These are phyloP conservation scores for Neodiprion virginianus DNA, from an alignment of 1,140 invertebrate genomes.

Conservation along the genomic window DNA sequence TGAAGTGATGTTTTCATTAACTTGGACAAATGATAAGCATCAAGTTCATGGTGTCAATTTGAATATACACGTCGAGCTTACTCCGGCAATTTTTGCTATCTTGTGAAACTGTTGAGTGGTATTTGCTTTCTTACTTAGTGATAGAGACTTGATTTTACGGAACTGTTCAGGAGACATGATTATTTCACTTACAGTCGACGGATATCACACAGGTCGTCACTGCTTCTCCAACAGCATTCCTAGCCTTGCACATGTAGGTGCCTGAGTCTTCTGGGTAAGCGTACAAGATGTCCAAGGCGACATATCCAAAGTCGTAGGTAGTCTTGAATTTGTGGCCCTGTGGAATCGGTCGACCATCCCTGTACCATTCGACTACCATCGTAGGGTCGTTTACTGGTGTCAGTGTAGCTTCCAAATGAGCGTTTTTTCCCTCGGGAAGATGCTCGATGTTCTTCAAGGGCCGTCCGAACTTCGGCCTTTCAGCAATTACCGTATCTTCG, in stretches of 20 bases:
- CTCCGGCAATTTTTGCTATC: background rate
- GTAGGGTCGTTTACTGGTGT: constrained; percentile 95
- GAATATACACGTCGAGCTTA: background rate
- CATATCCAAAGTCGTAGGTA: constrained; percentile 95
- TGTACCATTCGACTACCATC: constrained; percentile 95
- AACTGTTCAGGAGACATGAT: constrained; percentile 4
- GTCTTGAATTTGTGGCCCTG: constrained; percentile 92
- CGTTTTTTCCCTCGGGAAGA: constrained; percentile 85
- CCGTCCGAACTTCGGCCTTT: constrained; percentile 88
- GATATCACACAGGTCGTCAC: constrained; percentile 87
- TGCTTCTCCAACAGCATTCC: constrained; percentile 90
- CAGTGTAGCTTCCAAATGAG: constrained; percentile 94
- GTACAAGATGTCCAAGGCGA: constrained; percentile 94
- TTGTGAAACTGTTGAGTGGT: background rate
- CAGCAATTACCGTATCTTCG: constrained; percentile 78
- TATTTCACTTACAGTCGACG: constrained; percentile 73
- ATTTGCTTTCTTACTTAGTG: background rate
- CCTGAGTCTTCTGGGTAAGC: constrained; percentile 94
- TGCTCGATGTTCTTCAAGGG: constrained; percentile 85
- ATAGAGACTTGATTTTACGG: background rate
- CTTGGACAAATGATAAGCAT: background rate
- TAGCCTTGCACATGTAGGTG: constrained; percentile 94
- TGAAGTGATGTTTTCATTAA: background rate
- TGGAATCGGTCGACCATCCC: constrained; percentile 88
- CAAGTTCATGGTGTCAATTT: background rate